These are phyloP conservation scores for Phocoena phocoena DNA, from an alignment of 2,113 vertebrate genomes.

Conservation along the genomic window DNA sequence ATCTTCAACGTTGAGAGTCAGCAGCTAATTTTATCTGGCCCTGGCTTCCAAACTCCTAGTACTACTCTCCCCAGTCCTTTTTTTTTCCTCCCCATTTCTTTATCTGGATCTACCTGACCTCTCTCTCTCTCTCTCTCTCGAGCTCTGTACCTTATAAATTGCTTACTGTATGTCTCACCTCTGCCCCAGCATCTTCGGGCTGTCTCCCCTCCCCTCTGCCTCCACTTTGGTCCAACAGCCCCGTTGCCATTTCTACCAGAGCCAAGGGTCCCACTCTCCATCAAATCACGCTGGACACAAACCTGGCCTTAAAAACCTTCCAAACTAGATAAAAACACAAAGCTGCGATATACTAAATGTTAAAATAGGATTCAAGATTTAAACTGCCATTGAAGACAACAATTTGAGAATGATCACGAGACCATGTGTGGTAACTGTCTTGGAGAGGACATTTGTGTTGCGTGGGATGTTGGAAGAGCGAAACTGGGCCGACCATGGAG, in stretches of 20 bases:
- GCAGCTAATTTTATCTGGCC: not conserved
- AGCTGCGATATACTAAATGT: not conserved
- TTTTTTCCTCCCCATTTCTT: not conserved
- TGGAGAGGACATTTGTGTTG: not conserved
- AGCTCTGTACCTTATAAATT: not conserved
- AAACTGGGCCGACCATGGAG: not conserved
- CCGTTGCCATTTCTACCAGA: not conserved
- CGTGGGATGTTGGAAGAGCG: not conserved
- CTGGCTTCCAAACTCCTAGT: not conserved
- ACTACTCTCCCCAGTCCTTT: not conserved
- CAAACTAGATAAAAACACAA: not conserved
- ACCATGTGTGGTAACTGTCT: not conserved
- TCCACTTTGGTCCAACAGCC: not conserved
- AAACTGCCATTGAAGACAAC: not conserved
- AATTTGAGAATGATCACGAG: not conserved
- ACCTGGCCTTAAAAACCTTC: not conserved
- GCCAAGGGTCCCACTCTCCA: not conserved
- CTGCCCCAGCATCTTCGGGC: not conserved
- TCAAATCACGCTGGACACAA: not conserved
- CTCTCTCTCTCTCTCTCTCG: not conserved
- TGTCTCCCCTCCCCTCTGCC: not conserved
- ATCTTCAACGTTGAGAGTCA: not conserved
- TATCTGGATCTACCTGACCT: not conserved
- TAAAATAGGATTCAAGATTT: constrained; percentile 9
- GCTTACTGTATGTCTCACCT: not conserved